A percentile compares a stretch with the other conserved stretches of the same genome.
Evolutionary conservation across 2,888 invertebrate genomes (phyloP).

Genomic region (Chymomyza procnemis): DNA sequence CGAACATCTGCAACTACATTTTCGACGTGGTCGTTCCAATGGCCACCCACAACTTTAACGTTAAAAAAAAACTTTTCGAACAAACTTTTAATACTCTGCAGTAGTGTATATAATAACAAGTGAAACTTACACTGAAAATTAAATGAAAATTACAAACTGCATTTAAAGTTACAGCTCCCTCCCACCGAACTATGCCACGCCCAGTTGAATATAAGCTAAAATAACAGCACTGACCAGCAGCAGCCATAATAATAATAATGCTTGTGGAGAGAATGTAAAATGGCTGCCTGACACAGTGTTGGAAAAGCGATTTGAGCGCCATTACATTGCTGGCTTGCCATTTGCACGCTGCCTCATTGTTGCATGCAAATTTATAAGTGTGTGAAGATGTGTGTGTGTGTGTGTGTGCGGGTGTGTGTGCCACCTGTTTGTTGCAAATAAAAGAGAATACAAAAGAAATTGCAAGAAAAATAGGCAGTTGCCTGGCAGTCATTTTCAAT

Average conservation of each 20-base stretch:
- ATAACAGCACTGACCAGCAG: background rate
- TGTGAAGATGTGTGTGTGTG: background rate
- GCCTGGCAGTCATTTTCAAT: background rate
- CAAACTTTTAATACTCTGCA: background rate
- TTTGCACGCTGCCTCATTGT: slow-evolving; percentile 19
- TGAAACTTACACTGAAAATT: slow-evolving; percentile 61
- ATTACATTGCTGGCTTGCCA: slow-evolving; percentile 26
- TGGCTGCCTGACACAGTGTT: slow-evolving; percentile 3
- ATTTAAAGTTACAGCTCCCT: slow-evolving; percentile 12
- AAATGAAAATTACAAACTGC: slow-evolving; percentile 64
- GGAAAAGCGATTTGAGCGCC: slow-evolving; percentile 3
- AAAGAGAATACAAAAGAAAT: slow-evolving; percentile 2
- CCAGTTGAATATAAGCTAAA: slow-evolving; percentile 19
- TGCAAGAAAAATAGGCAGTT: slow-evolving; percentile 7
- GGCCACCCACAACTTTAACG: background rate
- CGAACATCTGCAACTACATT: background rate
- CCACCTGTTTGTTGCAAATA: background rate
- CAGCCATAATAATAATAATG: background rate
- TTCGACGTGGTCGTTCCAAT: background rate
- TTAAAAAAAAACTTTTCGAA: background rate
- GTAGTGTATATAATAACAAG: slow-evolving; percentile 6
- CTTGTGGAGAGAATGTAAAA: background rate
- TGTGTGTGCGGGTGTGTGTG: background rate
- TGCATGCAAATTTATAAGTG: slow-evolving; percentile 9
- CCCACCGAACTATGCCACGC: background rate